A percentile compares a stretch with the other conserved stretches of the same genome.
These are phyloP conservation scores for Otolemur garnettii DNA, from an alignment of 2,113 vertebrate species.

Conservation along the genomic window DNA sequence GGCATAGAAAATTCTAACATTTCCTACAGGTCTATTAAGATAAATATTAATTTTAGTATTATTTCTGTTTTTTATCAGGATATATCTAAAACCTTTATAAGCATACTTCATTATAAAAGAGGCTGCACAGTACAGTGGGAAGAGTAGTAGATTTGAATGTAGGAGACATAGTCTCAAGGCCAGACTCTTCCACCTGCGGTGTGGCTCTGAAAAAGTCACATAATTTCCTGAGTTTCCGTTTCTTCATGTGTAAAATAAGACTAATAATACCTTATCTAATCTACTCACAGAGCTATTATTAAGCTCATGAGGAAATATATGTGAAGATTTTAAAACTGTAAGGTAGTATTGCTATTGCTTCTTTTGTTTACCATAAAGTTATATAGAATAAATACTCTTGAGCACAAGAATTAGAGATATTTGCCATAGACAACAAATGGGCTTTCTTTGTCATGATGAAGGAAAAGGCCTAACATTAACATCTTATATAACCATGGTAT, in stretches of 20 bases:
- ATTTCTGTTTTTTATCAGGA: slow-evolving; percentile 31
- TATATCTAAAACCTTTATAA: not conserved
- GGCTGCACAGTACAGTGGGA: not conserved
- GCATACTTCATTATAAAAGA: slow-evolving; percentile 31
- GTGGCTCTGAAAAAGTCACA: not conserved
- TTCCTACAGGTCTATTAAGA: slow-evolving; percentile 38
- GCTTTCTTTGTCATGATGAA: no score
- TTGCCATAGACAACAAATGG: not conserved
- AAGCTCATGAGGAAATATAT: not conserved
- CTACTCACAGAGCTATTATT: not conserved
- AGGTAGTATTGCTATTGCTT: not conserved
- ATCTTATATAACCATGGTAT: not conserved
- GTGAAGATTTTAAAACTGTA: slow-evolving; percentile 20
- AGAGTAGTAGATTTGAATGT: not conserved
- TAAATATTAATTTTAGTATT: slow-evolving; percentile 44
- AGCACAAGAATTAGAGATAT: slow-evolving; percentile 25
- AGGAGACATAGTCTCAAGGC: not conserved
- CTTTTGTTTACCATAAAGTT: not conserved
- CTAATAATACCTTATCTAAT: not conserved
- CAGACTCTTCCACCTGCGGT: not conserved
- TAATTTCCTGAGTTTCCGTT: slow-evolving; percentile 24
- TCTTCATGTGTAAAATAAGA: slow-evolving; percentile 6
- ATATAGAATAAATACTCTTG: not conserved
- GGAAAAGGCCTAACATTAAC: not conserved
- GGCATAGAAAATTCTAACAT: slow-evolving; percentile 34